Percentiles rank a stretch among this genome's conserved stretches.
Evolutionary conservation across 2,797 vertebrate genomes (phyloP).

Genomic region (Fringilla coelebs): DNA sequence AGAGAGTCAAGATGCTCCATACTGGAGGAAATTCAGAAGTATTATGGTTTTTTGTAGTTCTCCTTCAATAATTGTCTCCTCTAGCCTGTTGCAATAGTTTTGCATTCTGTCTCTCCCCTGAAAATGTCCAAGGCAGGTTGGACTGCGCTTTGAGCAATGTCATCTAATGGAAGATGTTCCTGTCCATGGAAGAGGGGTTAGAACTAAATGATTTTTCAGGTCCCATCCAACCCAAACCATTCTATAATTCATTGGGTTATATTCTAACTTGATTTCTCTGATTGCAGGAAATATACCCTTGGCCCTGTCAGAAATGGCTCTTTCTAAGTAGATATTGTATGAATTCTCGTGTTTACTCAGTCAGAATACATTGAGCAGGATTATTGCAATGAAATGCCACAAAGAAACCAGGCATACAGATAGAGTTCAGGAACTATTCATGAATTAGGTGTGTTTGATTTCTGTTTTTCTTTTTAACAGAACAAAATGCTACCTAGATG

Average conservation of each 20-base stretch:
- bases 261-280: neutral
- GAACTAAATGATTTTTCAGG: neutral
- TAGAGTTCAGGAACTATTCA: neutral
- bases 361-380: neutral
- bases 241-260: neutral
- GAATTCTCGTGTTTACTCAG: neutral
- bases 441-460: neutral
- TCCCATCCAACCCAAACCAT: neutral
- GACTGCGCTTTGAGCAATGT: neutral
- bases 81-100: neutral
- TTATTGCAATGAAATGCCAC: neutral
- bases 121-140: neutral
- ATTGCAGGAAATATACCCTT: neutral
- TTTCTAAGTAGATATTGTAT: neutral
- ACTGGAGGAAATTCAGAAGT: neutral
- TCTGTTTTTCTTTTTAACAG: neutral
- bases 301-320: neutral
- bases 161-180: neutral
- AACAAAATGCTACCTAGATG: neutral
- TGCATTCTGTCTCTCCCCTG: neutral
- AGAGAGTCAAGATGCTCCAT: neutral
- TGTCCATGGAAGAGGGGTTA: neutral
- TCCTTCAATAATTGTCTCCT: neutral
- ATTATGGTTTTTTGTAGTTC: neutral
- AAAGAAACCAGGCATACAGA: neutral